Evolutionary conservation across 2,888 invertebrate species (phyloP), one percentile per base, ranked within the genome.

Genomic region (Resseliella maxima): DNA sequence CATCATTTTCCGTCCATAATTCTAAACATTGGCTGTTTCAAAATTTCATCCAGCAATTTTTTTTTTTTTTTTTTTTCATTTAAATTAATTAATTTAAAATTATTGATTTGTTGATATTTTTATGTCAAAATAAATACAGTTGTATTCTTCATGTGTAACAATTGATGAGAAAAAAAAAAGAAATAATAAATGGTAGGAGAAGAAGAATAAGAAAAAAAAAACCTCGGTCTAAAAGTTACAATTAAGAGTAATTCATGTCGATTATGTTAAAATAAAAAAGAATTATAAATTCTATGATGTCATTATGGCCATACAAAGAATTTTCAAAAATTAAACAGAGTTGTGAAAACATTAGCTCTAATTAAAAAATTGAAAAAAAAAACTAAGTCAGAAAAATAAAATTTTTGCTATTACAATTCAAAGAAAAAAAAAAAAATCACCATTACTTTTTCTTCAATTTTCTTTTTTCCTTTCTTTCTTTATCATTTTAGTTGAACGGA

Each of bases 241-340:
- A 72, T 24, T 59, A 59, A 59, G 50, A 50, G 50, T 50, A 50
- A 50, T 50, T 50, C 18, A 50, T 72, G 72, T 72, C 72, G 72
- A 59, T 59, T 72, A 72, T 31, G 72, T 72, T 72, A 72, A 72
- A 72, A 72, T 72, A 72, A 31, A 31, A 72, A 72, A 72, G 31
- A 72, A 72, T 72, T 72, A 72, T n/a, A n/a, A n/a, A n/a, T 72
- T 72, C 31, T 31, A 72, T 72, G 72, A 72, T 72, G 72, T 72
- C 72, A 72, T 72, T 72, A 72, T 72, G 72, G 72, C 72, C 72
- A 72, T 72, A 72, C 72, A 72, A 72, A 72, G 72, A 72, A 72
- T 1, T 72, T 72, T 5, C 24, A 59, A 59, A 24, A 27, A n/a
- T 59, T 59, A 59, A 59, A 59, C 59, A 59, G 59, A 31, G 18